These are phyloP conservation scores for Pristis pectinata DNA, from an alignment of 2,797 vertebrate species.

Conservation along the genomic window DNA sequence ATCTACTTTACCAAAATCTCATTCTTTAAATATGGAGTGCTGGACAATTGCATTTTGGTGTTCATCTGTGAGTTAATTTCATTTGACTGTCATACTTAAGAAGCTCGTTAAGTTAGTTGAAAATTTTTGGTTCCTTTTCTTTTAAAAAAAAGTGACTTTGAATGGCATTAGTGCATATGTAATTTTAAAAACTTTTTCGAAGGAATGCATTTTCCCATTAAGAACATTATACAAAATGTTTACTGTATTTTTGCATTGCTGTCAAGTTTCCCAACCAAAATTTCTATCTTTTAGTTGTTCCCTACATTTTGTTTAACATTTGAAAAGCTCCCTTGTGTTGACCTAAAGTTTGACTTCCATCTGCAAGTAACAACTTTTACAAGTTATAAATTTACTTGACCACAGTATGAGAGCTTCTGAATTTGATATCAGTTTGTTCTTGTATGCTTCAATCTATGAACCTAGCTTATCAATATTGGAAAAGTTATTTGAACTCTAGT, in stretches of 20 bases:
- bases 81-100: neutral
- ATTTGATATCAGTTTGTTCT: neutral
- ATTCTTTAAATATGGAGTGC: neutral
- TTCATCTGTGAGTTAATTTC: neutral
- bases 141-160: neutral
- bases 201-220: neutral
- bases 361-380: neutral
- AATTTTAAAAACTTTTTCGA: neutral
- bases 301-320: neutral
- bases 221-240: neutral
- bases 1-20: neutral
- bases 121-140: too few relatives aligned
- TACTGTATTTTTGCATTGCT: neutral
- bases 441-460: neutral
- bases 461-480: neutral
- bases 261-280: neutral
- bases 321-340: neutral
- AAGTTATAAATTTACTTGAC: neutral
- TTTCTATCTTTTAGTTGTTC: neutral
- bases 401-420: neutral
- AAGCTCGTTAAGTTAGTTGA: neutral
- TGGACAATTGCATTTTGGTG: neutral
- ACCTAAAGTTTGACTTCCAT: neutral
- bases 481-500: neutral
- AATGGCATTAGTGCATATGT: neutral